Evolutionary conservation across 2,888 invertebrate genomes (phyloP).

Genomic region (Xestoiulus laeticollis): DNA sequence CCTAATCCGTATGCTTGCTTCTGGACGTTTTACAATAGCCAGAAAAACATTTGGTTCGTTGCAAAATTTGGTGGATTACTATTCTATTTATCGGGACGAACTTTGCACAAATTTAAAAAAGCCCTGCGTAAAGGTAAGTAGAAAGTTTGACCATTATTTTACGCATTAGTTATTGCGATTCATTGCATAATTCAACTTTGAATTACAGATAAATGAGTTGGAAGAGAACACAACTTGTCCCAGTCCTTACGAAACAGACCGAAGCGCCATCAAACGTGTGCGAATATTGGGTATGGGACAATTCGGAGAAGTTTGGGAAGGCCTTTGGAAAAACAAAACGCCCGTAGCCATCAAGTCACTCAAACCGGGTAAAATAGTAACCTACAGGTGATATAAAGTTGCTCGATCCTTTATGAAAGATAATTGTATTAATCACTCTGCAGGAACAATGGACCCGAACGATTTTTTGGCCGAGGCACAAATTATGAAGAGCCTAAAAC

Average conservation of each 20-base stretch:
- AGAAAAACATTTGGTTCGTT: conserved; percentile 63
- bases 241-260: conserved; percentile 96
- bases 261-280: conserved; percentile 94
- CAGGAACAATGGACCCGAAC: conserved; percentile 97
- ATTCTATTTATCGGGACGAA: conserved; percentile 97
- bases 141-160: background rate
- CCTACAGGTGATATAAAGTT: no score
- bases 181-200: background rate
- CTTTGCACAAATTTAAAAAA: conserved; percentile 89
- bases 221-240: background rate
- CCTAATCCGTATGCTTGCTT: conserved; percentile 76
- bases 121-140: conserved; percentile 61
- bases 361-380: background rate
- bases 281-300: conserved; percentile 98
- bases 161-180: background rate
- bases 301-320: conserved; percentile 99
- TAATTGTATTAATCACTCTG: conserved; percentile 46
- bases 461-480: conserved; percentile 99
- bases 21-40: conserved; percentile 19
- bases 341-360: conserved; percentile 92
- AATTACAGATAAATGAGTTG: background rate
- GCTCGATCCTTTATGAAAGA: conserved; percentile 14
- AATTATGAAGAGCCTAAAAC: conserved; percentile 99
- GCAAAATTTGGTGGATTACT: conserved; percentile 97
- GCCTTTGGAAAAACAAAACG: conserved; percentile 98